Evolutionary conservation across 2,797 vertebrate genomes (phyloP).

Genomic region (Catamblyrhynchus diadema): DNA sequence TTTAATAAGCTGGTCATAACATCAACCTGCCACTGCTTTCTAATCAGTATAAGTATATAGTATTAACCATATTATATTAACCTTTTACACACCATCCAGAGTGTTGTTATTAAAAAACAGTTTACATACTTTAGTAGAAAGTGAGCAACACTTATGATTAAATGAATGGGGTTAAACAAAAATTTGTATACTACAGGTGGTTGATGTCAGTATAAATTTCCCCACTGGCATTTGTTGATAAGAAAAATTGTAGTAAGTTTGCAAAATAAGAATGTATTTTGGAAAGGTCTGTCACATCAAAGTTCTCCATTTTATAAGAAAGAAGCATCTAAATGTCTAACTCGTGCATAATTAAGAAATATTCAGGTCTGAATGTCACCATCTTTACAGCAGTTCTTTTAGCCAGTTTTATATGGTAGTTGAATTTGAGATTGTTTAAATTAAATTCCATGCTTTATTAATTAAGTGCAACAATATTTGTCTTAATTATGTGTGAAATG

Average conservation of each 20-base stretch:
- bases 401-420: background rate
- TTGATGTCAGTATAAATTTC: background rate
- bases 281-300: background rate
- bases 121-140: background rate
- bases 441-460: background rate
- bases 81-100: background rate
- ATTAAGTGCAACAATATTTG: conserved; percentile 23
- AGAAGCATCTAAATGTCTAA: background rate
- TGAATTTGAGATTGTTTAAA: background rate
- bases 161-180: background rate
- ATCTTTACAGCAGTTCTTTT: background rate
- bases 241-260: background rate
- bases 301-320: background rate
- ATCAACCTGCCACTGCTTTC: background rate
- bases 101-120: background rate
- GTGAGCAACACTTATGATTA: background rate
- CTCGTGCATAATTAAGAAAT: background rate
- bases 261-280: background rate
- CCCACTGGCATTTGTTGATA: background rate
- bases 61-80: background rate
- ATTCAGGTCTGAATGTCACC: background rate
- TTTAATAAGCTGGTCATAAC: background rate
- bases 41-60: background rate
- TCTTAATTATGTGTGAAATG: background rate
- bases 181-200: background rate